Conservation (phyloP, 2,797 vertebrate species). For the Loriculus beryllinus region DNA sequence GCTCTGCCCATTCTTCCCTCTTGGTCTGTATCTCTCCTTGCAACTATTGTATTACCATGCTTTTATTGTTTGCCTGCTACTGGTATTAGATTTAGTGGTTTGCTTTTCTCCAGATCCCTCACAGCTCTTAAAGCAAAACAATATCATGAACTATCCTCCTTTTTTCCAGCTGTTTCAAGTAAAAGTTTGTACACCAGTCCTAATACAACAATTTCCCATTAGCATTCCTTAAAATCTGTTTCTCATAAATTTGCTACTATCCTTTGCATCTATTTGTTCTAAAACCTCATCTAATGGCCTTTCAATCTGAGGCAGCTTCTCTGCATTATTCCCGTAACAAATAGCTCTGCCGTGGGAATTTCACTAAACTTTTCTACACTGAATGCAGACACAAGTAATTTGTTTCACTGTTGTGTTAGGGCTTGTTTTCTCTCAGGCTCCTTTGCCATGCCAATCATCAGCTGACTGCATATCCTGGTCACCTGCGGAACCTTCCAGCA, state of each 20-base stretch:
- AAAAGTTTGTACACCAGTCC: neutral
- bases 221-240: neutral
- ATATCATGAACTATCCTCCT: neutral
- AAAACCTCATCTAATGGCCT: neutral
- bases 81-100: neutral
- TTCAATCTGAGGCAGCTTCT: neutral
- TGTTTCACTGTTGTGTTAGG: neutral
- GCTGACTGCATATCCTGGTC: neutral
- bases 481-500: neutral
- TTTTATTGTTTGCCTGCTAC: neutral
- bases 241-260: neutral
- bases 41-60: neutral
- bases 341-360: neutral
- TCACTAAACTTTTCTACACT: neutral
- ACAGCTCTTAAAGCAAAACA: neutral
- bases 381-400: neutral
- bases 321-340: constrained; percentile 14
- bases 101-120: neutral
- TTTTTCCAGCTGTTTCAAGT: neutral
- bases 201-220: neutral
- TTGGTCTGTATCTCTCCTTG: neutral
- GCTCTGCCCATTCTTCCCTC: neutral
- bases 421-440: neutral
- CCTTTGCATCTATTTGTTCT: neutral
- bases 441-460: neutral